Evolutionary conservation across 2,113 vertebrate species (phyloP), one percentile per base, ranked within the genome.

Genomic region (Gallinago jamesoni): DNA sequence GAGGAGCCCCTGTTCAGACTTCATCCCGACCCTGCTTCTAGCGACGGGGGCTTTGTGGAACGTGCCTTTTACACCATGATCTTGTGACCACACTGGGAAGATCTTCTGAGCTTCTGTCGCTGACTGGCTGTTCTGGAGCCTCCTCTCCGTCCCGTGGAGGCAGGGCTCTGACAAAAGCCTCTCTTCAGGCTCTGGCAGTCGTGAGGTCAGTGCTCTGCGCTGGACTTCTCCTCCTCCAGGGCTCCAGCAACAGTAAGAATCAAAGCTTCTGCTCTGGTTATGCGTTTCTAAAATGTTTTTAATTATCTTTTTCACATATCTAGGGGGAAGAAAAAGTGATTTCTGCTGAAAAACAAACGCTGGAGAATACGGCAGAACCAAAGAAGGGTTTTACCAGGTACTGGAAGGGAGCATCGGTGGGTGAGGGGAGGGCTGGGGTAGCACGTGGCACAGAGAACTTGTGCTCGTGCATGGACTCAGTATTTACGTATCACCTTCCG

Each of bases 391-490:
- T 77, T 53, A 16, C 20, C 9, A 35, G 22, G 53, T n/a, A 15
- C 8, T 56, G 59, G 55, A 55, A n/a, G 41, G 64, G 72, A n/a
- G 28, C 13, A 8, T 24, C 0, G 1, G 7, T 48, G 66, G n/a
- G n/a, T 12, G 37, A 37, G 41, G 63, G 30, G 30, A 66, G 30
- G 47, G 83, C 8, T n/a, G 56, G 72, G 47, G 15, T 12, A 20
- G 39, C 28, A 19, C 30, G 2, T 4, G 18, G 9, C 53, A 27
- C 9, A 39, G 23, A 35, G 41, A n/a, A 45, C 14, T 9, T 12
- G 35, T 14, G 43, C 41, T 56, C 0, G 0, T 48, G 35, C 15
- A 2, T 2, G 35, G 35, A 19, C 47, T 45, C n/a, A 4, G 23
- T 8, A 33, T 27, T 17, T 39, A 24, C 0, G 12, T 7, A 2